These are phyloP conservation scores for Aythya fuligula DNA, from an alignment of 2,797 vertebrate species.

Conservation along the genomic window DNA sequence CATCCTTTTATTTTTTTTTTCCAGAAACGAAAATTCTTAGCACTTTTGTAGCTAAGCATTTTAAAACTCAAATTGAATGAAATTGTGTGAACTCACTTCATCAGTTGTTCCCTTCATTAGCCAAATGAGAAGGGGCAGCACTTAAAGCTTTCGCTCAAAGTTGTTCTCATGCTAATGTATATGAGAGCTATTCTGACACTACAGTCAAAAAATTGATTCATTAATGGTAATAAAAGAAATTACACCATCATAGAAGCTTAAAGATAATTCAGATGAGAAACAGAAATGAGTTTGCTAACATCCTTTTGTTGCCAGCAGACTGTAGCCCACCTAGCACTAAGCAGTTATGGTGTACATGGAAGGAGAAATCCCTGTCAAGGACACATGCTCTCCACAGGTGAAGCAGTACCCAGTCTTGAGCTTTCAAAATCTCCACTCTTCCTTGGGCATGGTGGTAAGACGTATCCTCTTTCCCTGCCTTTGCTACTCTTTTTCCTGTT, in stretches of 20 bases:
- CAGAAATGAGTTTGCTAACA: background rate
- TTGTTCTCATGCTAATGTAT: background rate
- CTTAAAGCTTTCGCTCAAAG: background rate
- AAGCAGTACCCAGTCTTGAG: background rate
- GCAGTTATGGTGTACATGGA: fast-evolving
- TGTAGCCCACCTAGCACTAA: background rate
- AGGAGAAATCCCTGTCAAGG: background rate
- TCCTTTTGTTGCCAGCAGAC: background rate
- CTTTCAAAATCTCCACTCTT: background rate
- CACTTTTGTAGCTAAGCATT: background rate
- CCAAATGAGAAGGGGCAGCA: background rate
- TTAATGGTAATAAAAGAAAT: background rate
- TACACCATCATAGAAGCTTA: background rate
- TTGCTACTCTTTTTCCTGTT: background rate
- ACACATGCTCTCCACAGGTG: background rate
- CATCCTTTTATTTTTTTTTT: background rate
- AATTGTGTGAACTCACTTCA: background rate
- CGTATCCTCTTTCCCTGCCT: background rate
- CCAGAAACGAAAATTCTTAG: background rate
- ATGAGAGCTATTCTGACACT: background rate
- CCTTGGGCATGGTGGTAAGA: background rate
- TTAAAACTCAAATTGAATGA: constrained; percentile 19
- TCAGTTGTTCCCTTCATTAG: background rate
- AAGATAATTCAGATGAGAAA: background rate
- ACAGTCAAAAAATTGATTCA: background rate